Evolutionary conservation across 1,140 invertebrate species (phyloP), one percentile per base, ranked within the genome.

Genomic region (Pachyrhynchus sulphureomaculatus): DNA sequence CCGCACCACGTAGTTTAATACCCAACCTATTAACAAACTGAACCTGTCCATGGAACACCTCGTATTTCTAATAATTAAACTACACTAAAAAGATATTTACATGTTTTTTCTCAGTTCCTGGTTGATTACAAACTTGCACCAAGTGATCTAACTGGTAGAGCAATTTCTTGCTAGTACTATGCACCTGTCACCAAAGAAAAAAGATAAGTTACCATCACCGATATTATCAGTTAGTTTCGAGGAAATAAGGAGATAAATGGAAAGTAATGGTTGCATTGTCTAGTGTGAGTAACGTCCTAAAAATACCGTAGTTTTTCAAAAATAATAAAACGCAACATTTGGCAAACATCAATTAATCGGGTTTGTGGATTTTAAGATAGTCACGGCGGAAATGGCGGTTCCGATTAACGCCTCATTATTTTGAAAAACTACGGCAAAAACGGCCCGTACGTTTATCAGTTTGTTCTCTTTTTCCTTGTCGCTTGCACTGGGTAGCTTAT

Each of bases 141-240:
- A 96, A 84, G 78, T 95, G 93, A 81, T 96, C 93, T 75, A 96
- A 82, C 80, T 96, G 93, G 80, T 96, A 96, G 69, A 96, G 86
- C 73, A 96, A 84, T 81, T 96, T 96, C 83, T 96, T 96, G 83
- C 93, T 95, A 67, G 93, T 96, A 76, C 91, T 95, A 84, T 96
- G 93, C 69, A 96, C 93, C 91, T 93, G 77, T 66, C 78, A 81
- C 80, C 75, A 80, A 76, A 72, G 64, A 74, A 49, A 56, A 48
- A 54, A 26, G 26, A 12, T 15, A 47, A 70, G 47, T 48, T 71
- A 79, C 74, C 71, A 76, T 72, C 72, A 73, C 59, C 49, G n/a
- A 55, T 53, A 34, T 55, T 60, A 58, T 20, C 48, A 48, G 42
- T 44, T 8, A 42, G 4, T 26, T 26, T 32, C 42, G 21, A n/a